Evolutionary conservation across 2,797 vertebrate species (phyloP), one percentile per base, ranked within the genome.

Genomic region (Notolepis coatsorum): DNA sequence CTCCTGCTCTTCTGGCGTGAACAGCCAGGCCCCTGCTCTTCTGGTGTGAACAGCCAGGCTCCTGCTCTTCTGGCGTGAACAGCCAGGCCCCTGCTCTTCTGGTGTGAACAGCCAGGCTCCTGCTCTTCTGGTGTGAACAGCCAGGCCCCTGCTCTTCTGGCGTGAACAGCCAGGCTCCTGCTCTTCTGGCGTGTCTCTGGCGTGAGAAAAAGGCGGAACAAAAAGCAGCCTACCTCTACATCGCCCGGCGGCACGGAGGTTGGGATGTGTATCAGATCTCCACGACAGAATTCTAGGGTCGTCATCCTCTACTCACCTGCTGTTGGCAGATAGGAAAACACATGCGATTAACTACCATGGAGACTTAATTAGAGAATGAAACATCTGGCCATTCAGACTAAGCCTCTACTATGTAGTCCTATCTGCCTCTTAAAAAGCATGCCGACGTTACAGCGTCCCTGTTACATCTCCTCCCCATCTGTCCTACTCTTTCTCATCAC

Each of bases 291-390:
- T 73, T 68, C 63, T 59, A 61, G 66, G 80, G 73, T 84, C 75
- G 64, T 59, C 63, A 38, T 84, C 62, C 55, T 60, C 30, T 61
- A 45, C 60, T 73, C 81, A 85, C 85, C 82, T 88, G 81, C 87
- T 89, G 84, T 80, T 77, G 67, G 73, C 70, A 75, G 67, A 76
- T 53, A 49, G 55, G 55, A 64, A 77, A 82, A 57, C 53, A 50
- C 46, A 24, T 84, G 72, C 75, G 75, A 84, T 85, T 84, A 85
- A 80, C 75, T 68, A 65, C 73, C 71, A 80, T 61, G 54, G 81
- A 87, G 75, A 81, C 75, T 85, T 87, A 85, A 90, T 88, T 88
- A 85, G 88, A 71, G 81, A 82, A 84, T 86, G 77, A 86, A 86
- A 84, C 87, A 89, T 90, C 89, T 89, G 89, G 86, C 83, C 85